phyloP scores from a whole-genome alignment of 2,113 vertebrate genomes.

The Saimiri boliviensis region DNA sequence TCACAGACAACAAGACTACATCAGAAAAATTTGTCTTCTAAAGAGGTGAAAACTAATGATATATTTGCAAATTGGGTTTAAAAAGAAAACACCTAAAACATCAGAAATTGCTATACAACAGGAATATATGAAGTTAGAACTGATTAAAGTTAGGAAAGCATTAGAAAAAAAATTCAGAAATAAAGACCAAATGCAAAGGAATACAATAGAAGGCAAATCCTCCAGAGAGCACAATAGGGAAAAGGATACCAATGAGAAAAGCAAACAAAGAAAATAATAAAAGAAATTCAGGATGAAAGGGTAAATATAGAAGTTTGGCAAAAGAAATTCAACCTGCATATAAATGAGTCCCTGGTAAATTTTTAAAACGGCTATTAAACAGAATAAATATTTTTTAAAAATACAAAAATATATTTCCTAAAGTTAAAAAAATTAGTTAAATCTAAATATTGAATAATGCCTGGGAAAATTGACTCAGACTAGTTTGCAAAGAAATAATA shows the following conservation, averaged over 20 bases:
- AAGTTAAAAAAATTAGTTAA: neutral
- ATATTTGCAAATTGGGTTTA: neutral
- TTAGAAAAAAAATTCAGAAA: neutral
- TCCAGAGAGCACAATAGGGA: neutral
- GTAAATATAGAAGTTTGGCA: neutral
- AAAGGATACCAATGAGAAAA: neutral
- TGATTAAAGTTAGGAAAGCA: neutral
- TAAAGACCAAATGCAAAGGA: neutral
- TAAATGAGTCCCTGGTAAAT: neutral
- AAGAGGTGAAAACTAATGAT: neutral
- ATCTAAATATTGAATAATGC: neutral
- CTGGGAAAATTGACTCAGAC: neutral
- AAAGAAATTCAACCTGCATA: neutral
- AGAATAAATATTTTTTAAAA: neutral
- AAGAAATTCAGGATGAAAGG: neutral
- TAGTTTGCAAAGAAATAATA: neutral
- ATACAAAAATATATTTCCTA: neutral
- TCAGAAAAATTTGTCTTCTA: neutral
- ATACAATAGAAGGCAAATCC: neutral
- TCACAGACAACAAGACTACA: neutral
- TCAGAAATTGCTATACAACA: neutral
- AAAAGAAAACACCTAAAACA: neutral
- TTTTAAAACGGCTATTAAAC: neutral
- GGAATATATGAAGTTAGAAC: neutral
- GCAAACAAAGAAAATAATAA: neutral